Evolutionary conservation across 64 coral and sea anemone species (phyloP).

Genomic region (Actinia equina): DNA sequence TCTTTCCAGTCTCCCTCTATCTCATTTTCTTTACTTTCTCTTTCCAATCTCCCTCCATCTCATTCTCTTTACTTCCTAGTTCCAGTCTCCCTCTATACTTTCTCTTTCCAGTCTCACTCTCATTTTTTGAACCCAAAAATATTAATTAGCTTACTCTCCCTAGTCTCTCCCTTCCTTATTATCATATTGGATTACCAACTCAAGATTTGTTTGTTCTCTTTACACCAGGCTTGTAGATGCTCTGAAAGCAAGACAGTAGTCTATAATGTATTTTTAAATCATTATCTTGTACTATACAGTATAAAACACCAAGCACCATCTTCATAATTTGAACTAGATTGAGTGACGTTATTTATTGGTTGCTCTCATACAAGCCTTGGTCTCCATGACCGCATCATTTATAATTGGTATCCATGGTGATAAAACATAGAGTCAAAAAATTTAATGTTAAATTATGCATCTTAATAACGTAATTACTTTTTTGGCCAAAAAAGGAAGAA

Average conservation of each 20-base stretch:
- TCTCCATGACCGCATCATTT: not conserved
- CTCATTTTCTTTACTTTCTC: too few relatives aligned
- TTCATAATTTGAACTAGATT: not conserved
- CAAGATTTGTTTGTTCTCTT: not conserved
- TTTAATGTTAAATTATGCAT: too few relatives aligned
- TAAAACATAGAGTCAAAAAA: too few relatives aligned
- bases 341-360: not conserved
- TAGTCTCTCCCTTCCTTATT: not conserved
- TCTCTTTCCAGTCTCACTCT: not conserved
- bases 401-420: not conserved
- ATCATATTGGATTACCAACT: not conserved
- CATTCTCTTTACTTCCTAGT: too few relatives aligned
- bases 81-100: not conserved
- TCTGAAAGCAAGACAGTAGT: conserved; percentile 85
- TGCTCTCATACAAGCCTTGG: not conserved
- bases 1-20: not conserved
- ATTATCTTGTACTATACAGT: not conserved
- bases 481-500: not conserved
- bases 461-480: not conserved
- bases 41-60: too few relatives aligned
- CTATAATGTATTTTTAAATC: not conserved
- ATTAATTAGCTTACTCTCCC: not conserved
- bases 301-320: not conserved
- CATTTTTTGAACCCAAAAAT: too few relatives aligned
- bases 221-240: conserved; percentile 76